Base-by-base conservation (phyloP, 2,113 vertebrate genomes). In the Aspidoscelis tigris region DNA sequence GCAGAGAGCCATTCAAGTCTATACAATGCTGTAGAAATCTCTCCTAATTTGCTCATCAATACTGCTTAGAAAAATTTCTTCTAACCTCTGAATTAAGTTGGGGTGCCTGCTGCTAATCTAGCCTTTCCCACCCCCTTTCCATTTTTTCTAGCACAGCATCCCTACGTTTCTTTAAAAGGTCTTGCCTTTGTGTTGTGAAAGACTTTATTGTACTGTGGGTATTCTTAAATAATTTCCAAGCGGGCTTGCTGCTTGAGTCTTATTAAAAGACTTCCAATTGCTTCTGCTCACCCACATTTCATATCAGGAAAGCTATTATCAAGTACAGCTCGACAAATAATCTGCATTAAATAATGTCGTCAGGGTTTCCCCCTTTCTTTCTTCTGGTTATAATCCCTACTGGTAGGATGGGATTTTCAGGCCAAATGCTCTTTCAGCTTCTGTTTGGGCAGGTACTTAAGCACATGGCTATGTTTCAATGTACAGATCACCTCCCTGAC, bases 281-380 rank as follows among this genome's bases (percentile, higher is more conserved):
- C 22, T 58, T 55, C 61, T 80, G 18, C 22, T 78, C 76, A 79
- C 77, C 81, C 78, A 53, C 78, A 64, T n/a, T 82, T 24, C 68
- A 24, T 43, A 12, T 16, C 65, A 85, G 64, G 66, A 71, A 80
- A 85, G 82, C 76, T 71, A 53, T 84, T 83, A 75, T 87, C 80
- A 87, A 87, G 70, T 69, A 73, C 69, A 83, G 86, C 70, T 66
- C 47, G 77, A 44, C 69, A 66, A 79, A 83, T 79, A 78, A 87
- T 58, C 64, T 87, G 70, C 74, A 75, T 58, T 78, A 74, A 87
- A 74, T 87, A 79, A 83, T 65, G 74, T 80, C 14, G 20, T 65
- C 75, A 75, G 70, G 76, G 47, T 68, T 86, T 64, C 16, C 3
- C 20, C 68, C 39, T 11, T 21, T 2, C 33, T 83, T 79, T 55